Evolutionary conservation across 2,888 invertebrate species (phyloP), one percentile per base, ranked within the genome.

Genomic region (Nezara viridula): DNA sequence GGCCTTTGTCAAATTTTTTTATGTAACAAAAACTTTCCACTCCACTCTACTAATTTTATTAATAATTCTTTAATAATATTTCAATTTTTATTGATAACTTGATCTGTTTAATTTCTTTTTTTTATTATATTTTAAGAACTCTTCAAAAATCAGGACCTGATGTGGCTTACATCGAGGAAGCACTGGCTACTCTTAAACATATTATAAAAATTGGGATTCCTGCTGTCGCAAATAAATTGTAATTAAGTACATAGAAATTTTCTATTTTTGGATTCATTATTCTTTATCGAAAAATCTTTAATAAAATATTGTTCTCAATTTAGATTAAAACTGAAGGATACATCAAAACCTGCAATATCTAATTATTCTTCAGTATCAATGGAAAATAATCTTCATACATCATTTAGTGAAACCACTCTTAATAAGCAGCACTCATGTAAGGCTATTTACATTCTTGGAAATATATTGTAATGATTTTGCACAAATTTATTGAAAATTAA

Each of bases 111-210:
- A 32, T 60, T n/a, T 27, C 55, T 32, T 32, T 52, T 40, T 86
- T 86, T 6, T 86, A 44, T 49, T 21, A 9, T 49, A 5, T 81
- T 88, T 92, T 3, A 92, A 95, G 94, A 93, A 95, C 89, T 27
- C 93, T 95, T 73, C 95, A 95, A 32, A 93, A 94, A 85, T 94
- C 94, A 55, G 95, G 95, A 0, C 97, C 97, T 0, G 96, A 97
- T 90, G 95, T 96, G 1, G 96, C 97, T 93, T 97, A 97, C 92
- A 96, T 98, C 0, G 97, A 98, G 93, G 98, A 98, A 93, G 98
- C 96, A 88, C 96, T 97, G 92, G 97, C 97, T 90, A 98, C 98
- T 3, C 92, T 98, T 6, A 95, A 96, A 87, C 95, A 97, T 91
- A 93, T 97, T 0, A 95, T 96, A 91, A 96, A 96, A 91, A 95